A percentile compares a stretch with the other conserved stretches of the same genome.
phyloP scores from a whole-genome alignment of 1,140 invertebrate genomes.

The Drosophila takahashii region DNA sequence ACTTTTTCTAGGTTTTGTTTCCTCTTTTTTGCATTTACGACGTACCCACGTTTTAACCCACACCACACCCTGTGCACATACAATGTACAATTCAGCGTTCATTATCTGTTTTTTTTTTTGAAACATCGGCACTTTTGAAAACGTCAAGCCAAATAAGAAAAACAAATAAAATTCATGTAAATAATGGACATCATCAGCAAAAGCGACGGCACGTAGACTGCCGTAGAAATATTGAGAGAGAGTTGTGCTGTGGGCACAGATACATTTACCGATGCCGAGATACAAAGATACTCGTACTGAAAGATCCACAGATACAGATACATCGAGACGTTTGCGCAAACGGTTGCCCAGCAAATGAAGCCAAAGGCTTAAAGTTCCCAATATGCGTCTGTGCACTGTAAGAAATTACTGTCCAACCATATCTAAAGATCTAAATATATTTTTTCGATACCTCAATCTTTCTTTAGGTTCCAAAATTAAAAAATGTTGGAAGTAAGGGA shows the following conservation, averaged over 20 bases:
- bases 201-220: conserved; percentile 68
- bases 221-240: conserved; percentile 30
- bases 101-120: conserved; percentile 71
- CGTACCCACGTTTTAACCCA: conserved; percentile 7
- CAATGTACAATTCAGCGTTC: conserved; percentile 67
- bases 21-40: conserved; percentile 48
- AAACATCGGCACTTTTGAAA: conserved; percentile 83
- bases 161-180: conserved; percentile 83
- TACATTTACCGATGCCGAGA: conserved; percentile 33
- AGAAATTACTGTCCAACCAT: not conserved
- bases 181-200: conserved; percentile 82
- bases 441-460: too few species aligned
- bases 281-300: conserved; percentile 27
- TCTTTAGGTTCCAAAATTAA: too few species aligned
- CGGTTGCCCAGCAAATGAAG: conserved; percentile 72
- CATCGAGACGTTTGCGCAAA: conserved; percentile 68
- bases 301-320: conserved; percentile 12
- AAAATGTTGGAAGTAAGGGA: too few species aligned
- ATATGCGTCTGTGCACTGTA: conserved; percentile 39
- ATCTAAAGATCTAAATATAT: too few species aligned
- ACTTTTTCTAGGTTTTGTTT: conserved; percentile 48
- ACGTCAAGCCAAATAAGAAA: conserved; percentile 82
- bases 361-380: conserved; percentile 71
- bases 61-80: conserved; percentile 40
- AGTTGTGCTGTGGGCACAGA: conserved; percentile 20